Evolutionary conservation across 2,797 vertebrate species (phyloP).

Genomic region (Helarctos malayanus): DNA sequence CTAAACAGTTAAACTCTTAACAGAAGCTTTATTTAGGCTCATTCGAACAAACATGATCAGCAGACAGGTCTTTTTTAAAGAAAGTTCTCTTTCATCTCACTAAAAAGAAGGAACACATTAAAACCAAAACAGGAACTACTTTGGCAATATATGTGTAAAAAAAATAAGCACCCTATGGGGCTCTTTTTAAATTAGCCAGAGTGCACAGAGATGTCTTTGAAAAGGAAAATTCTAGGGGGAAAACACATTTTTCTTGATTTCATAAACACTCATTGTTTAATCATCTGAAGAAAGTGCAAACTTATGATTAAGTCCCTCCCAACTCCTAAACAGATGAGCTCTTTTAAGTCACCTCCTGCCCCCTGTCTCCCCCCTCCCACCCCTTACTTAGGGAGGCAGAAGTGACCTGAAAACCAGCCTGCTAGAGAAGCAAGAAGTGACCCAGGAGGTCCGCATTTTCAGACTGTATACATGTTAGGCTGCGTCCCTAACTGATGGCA

Average conservation of each 20-base stretch:
- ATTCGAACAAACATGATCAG: constrained; percentile 49
- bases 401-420: constrained; percentile 66
- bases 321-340: constrained; percentile 49
- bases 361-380: background rate
- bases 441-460: constrained; percentile 65
- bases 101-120: constrained; percentile 76
- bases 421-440: constrained; percentile 74
- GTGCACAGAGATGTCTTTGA: constrained; percentile 72
- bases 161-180: constrained; percentile 77
- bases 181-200: constrained; percentile 77
- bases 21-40: constrained; percentile 60
- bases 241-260: constrained; percentile 65
- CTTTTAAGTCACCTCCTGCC: constrained; percentile 61
- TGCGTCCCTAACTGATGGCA: background rate
- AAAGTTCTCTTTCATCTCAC: constrained; percentile 78
- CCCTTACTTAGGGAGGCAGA: constrained; percentile 29
- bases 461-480: background rate
- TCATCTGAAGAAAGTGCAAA: constrained; percentile 71
- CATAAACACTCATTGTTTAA: constrained; percentile 68
- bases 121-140: constrained; percentile 80
- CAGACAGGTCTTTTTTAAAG: constrained; percentile 68
- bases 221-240: constrained; percentile 47
- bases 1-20: constrained; percentile 46
- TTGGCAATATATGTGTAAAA: constrained; percentile 73
- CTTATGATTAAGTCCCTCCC: constrained; percentile 58